Evolutionary conservation across 1,140 invertebrate genomes (phyloP).

Genomic region (Nebria ingens): DNA sequence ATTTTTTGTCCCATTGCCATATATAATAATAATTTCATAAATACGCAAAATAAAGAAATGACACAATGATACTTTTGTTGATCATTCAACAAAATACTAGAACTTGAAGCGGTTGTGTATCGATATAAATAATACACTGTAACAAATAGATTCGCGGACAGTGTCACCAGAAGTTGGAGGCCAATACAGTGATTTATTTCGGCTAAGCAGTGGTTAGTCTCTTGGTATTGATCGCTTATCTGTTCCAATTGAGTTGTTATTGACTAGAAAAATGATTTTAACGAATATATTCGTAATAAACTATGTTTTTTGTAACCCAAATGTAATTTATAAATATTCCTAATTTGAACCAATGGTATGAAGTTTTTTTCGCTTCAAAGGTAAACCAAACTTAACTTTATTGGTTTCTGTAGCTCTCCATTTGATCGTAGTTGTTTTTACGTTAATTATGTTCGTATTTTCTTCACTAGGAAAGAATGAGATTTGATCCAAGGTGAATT

Average conservation of each 20-base stretch:
- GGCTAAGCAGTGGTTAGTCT: not conserved
- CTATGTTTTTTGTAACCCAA: too few species aligned
- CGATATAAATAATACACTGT: constrained; percentile 4
- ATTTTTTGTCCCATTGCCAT: not conserved
- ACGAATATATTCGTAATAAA: not conserved
- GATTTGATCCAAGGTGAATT: not conserved
- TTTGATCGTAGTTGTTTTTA: not conserved
- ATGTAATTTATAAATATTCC: too few species aligned
- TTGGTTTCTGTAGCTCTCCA: not conserved
- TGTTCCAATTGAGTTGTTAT: not conserved
- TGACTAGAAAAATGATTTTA: not conserved
- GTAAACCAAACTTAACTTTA: not conserved
- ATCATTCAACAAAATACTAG: not conserved
- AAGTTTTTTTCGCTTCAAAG: too few species aligned
- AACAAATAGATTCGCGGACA: not conserved
- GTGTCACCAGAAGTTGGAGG: not conserved
- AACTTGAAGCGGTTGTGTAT: not conserved
- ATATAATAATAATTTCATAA: not conserved
- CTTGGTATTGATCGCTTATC: not conserved
- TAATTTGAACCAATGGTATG: too few species aligned
- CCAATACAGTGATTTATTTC: not conserved
- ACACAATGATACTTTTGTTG: not conserved
- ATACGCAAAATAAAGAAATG: not conserved
- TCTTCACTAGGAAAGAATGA: not conserved
- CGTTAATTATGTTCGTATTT: not conserved